Evolutionary conservation across 2,797 vertebrate genomes (phyloP), one percentile per base, ranked within the genome.

Genomic region (Peromyscus eremicus): DNA sequence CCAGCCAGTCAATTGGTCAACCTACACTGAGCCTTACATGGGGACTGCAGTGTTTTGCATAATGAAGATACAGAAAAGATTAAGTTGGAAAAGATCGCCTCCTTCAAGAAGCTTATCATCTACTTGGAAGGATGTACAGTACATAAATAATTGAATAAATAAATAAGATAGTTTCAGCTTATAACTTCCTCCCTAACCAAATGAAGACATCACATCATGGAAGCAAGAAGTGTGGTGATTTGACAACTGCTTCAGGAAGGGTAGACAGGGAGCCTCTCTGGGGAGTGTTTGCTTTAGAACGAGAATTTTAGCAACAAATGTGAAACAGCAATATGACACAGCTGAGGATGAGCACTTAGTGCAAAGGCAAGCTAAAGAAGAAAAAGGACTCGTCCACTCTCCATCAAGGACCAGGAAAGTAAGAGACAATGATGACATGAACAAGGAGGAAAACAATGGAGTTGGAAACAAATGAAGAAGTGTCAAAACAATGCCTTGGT

Each of bases 191-290:
- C 23, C 81, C 40, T 90, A 14, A 86, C 79, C 92, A 90, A 86
- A 87, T 62, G 23, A 97, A 96, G 57, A 37, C 34, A 80, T 92
- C 55, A 75, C n/a, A 40, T 32, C 23, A 52, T 43, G 10, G 95
- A 6, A 62, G 1, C 73, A 85, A 85, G 43, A 86, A 46, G 0
- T 55, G 34, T 85, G 29, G 23, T 55, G 2, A 46, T 75, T 55
- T 81, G 68, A 88, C 3, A 46, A 14, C 43, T 49, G 40, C 29
- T 37, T 88, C 49, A 81, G 40, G 52, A 23, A 85, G 9, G 5
- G 55, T 75, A 49, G 43, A n/a, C 68, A 77, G n/a, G 84, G 8
- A 81, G 29, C 14, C 60, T 83, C 70, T 91, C 91, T 55, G 16
- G 87, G 27, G 40, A 62, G 1, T 43, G 7, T 34, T 82, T 66